A percentile compares a stretch with the other conserved stretches of the same genome.
These are phyloP conservation scores for Sphaerophoria taeniata DNA, from an alignment of 2,888 invertebrate species.

Conservation along the genomic window DNA sequence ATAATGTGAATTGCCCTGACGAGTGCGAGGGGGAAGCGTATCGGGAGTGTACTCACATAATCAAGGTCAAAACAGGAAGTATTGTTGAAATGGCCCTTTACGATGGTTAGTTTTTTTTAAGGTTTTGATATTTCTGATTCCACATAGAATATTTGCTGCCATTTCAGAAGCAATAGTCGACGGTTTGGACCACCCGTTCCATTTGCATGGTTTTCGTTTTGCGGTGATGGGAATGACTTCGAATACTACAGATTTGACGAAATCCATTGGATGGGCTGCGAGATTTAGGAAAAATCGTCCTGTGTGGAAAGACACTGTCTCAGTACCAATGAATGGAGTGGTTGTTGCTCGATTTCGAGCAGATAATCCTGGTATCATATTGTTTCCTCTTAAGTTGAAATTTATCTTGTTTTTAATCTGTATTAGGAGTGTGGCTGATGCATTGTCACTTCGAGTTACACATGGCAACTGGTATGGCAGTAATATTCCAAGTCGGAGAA, in stretches of 20 bases:
- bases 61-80: conserved; percentile 75
- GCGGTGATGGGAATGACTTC: conserved; percentile 78
- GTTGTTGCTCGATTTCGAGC: conserved; percentile 77
- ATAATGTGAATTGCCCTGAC: conserved; percentile 68
- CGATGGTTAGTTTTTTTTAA: conserved; percentile 76
- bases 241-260: conserved; percentile 67
- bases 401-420: background rate
- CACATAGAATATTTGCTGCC: background rate
- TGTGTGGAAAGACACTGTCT: conserved; percentile 79
- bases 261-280: conserved; percentile 66
- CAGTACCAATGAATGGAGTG: conserved; percentile 78
- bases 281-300: conserved; percentile 69
- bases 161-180: conserved; percentile 2
- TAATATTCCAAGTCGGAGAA: conserved; percentile 82
- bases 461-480: conserved; percentile 77
- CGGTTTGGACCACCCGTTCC: conserved; percentile 80
- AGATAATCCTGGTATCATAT: conserved; percentile 76
- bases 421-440: conserved; percentile 77
- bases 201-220: conserved; percentile 80
- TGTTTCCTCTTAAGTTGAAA: background rate
- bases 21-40: conserved; percentile 64
- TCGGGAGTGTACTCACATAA: conserved; percentile 76
- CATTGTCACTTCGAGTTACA: conserved; percentile 79
- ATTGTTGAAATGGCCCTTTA: conserved; percentile 79
- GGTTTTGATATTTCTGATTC: background rate